Conservation (phyloP, 2,113 vertebrate genomes). For the Rhabdomys dilectus region DNA sequence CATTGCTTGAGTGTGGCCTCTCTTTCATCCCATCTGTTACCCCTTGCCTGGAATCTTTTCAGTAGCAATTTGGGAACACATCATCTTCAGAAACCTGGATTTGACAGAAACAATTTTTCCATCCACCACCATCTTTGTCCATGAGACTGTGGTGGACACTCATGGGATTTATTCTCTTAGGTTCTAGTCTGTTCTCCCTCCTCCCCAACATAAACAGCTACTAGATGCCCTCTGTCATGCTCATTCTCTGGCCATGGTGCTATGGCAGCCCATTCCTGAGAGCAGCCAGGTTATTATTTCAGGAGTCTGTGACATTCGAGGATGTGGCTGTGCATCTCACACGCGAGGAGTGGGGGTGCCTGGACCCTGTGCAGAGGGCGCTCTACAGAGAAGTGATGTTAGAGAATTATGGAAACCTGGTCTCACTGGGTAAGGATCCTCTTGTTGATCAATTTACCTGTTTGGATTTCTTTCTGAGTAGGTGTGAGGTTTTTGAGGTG, state of each 20-base stretch:
- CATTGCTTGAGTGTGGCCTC: conserved; percentile 61
- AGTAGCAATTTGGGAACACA: conserved; percentile 53
- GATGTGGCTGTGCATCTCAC: conserved; percentile 83
- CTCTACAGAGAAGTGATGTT: conserved; percentile 85
- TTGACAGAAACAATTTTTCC: conserved; percentile 47
- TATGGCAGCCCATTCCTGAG: conserved; percentile 57
- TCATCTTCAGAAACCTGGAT: conserved; percentile 52
- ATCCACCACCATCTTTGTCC: neutral
- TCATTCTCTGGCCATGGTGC: conserved; percentile 45
- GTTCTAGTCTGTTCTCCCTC: conserved; percentile 49
- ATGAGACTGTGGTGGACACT: neutral
- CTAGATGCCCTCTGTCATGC: neutral
- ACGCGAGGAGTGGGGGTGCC: conserved; percentile 84
- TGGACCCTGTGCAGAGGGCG: conserved; percentile 82
- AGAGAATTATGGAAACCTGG: conserved; percentile 83
- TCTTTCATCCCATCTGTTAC: conserved; percentile 42
- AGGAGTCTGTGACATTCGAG: conserved; percentile 85
- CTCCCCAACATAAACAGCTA: conserved; percentile 24
- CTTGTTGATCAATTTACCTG: conserved; percentile 40
- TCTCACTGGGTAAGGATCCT: conserved; percentile 80
- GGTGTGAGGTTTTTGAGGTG: conserved; percentile 18
- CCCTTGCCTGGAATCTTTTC: conserved; percentile 61
- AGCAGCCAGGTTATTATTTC: conserved; percentile 82
- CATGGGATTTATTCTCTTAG: neutral
- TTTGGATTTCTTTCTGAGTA: conserved; percentile 61